Evolutionary conservation across 2,888 invertebrate species (phyloP), one percentile per base, ranked within the genome.

Genomic region (Dryadula phaetusa): DNA sequence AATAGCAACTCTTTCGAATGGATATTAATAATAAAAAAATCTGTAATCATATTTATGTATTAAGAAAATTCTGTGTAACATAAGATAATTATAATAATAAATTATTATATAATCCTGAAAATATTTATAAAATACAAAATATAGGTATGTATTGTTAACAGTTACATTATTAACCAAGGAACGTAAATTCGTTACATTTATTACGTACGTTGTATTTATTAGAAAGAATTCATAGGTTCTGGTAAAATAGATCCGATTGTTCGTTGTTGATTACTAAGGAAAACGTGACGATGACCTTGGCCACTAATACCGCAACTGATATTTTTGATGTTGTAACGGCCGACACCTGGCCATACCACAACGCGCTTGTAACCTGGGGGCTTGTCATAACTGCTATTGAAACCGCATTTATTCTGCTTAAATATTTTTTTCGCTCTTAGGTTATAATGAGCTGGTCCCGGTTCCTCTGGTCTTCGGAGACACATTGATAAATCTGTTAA

Each of bases 361-460:
- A 78, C 77, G 12, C 85, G 81, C 63, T 79, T 68, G 72, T 90
- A 90, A 0, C 89, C 88, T 0, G 84, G 88, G 0, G 86, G 82
- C 54, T 79, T 84, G 67, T 88, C 87, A 68, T 88, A 87, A 10
- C 86, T 85, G 67, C 88, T 91, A 72, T 90, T 88, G 64, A 92
- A 92, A 0, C 82, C 85, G 6, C 72, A 62, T 61, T 75, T 82
- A 70, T 84, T 79, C 68, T 86, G 75, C 40, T 74, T 76, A 62
- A 88, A 87, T 2, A 73, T 72, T 62, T 72, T 82, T 0, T 78
- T 77, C 28, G 78, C 76, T 18, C 77, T 76, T 4, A 84, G 67
- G 22, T 83, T 77, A 70, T 94, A 94, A 63, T 83, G 77, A 0
- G 89, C 89, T 0, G 95, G 94, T 0, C 94, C 93, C 0, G 95